Conservation (phyloP, 2,797 vertebrate genomes). For the Uromys caudimaculatus region DNA sequence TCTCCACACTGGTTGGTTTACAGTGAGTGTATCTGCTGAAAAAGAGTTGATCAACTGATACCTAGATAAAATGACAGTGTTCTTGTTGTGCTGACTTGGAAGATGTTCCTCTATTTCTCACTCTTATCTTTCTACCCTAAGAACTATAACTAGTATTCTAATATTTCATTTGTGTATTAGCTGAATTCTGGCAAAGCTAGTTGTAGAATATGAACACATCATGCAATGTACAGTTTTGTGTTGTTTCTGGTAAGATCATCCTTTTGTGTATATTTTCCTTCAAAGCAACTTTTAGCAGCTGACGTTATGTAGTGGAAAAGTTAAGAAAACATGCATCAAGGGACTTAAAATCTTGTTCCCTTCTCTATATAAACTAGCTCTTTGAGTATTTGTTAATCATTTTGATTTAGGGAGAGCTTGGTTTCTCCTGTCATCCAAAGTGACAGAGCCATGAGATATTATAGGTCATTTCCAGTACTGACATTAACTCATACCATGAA, state of each 20-base stretch:
- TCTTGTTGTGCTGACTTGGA: neutral
- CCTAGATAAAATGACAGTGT: neutral
- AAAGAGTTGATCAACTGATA: conserved; percentile 12
- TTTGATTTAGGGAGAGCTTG: neutral
- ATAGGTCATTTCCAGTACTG: conserved; percentile 29
- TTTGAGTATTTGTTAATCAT: neutral
- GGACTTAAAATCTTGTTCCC: conserved; percentile 33
- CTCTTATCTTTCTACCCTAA: conserved; percentile 13
- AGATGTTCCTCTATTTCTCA: neutral
- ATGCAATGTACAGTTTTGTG: neutral
- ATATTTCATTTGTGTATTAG: conserved; percentile 2
- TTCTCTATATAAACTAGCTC: conserved; percentile 19
- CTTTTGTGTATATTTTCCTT: conserved; percentile 38
- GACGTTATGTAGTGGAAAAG: conserved; percentile 48
- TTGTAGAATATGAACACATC: conserved; percentile 4
- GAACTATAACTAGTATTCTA: neutral
- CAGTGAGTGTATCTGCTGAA: neutral
- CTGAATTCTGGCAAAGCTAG: conserved; percentile 13
- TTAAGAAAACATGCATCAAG: conserved; percentile 20
- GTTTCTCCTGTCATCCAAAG: neutral
- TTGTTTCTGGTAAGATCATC: conserved; percentile 27
- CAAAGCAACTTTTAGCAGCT: conserved; percentile 51
- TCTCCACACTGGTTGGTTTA: neutral
- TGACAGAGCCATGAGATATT: neutral
- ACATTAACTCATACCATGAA: conserved; percentile 56